A percentile compares a stretch with the other conserved stretches of the same genome.
phyloP scores from a whole-genome alignment of 1,140 invertebrate species.

The Andricus grossulariae region DNA sequence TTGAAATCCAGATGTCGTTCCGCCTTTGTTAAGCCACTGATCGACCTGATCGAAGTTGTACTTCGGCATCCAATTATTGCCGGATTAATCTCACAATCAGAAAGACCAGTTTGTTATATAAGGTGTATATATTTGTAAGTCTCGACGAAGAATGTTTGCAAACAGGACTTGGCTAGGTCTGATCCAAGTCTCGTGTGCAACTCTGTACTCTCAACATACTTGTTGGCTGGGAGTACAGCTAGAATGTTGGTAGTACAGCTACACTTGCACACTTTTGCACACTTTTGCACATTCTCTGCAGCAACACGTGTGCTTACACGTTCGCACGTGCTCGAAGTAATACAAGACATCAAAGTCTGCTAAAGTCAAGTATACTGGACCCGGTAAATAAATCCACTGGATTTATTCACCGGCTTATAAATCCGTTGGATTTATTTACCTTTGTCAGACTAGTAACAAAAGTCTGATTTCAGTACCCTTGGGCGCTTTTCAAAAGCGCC shows the following conservation, averaged over 20 bases:
- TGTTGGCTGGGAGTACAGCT: not conserved
- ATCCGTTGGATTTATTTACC: constrained; percentile 22
- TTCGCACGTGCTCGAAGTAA: constrained; percentile 24
- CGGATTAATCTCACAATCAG: not conserved
- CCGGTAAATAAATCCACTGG: constrained; percentile 29
- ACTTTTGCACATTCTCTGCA: constrained; percentile 5
- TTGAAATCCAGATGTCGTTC: no score
- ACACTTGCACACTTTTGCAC: constrained; percentile 2
- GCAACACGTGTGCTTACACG: constrained; percentile 14
- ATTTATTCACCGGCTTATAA: constrained; percentile 21
- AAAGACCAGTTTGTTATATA: constrained; percentile 18
- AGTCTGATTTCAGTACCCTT: not conserved
- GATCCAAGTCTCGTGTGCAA: constrained; percentile 1
- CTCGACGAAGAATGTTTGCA: constrained; percentile 22
- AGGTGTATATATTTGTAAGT: not conserved
- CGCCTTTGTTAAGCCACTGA: no score
- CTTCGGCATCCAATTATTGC: constrained; percentile 22
- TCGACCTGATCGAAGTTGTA: not conserved
- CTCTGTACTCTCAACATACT: not conserved
- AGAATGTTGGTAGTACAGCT: not conserved
- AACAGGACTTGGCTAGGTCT: constrained; percentile 24
- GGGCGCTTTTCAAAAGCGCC: not conserved
- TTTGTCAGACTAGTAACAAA: not conserved
- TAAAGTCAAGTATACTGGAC: not conserved
- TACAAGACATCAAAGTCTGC: constrained; percentile 16